Evolutionary conservation across 2,797 vertebrate species (phyloP), one percentile per base, ranked within the genome.

Genomic region (Tapirus indicus): DNA sequence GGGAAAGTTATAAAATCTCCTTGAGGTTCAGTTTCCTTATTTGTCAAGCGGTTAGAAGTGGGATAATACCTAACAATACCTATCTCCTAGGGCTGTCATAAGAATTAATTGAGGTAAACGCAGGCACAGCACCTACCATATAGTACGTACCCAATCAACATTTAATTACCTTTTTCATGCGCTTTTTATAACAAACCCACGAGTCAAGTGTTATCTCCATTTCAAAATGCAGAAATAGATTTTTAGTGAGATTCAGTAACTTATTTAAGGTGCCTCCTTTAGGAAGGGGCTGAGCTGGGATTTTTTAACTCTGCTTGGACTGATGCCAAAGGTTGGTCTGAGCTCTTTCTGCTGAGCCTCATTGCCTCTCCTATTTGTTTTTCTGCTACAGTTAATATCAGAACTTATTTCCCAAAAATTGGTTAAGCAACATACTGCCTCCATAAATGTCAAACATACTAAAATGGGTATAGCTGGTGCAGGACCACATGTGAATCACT

Each of bases 1-100:
- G 38, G 77, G 82, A 90, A 96, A 91, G 29, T 91, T 88, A 92
- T 69, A 88, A 72, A 64, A 69, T 94, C 62, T 87, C 32, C 88
- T 77, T 93, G 60, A 94, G 85, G 87, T 74, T 94, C 78, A 71
- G 47, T 79, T 90, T 87, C 49, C 82, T 95, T 92, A 78, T 47
- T 38, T 78, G 49, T 95, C 66, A 92, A 56, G 77, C 72, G 56
- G 68, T 77, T 66, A 72, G 18, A 93, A 60, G 71, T 78, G 64
- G 71, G 44, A 27, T 47, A 78, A 93, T 44, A 69, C 49, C 66
- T 74, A 92, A 95, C 62, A 95, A 72, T 17, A 88, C n/a, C 66
- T 69, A 41, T 80, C 41, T 68, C 35, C 18, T 16, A 49, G 32
- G 64, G 38, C 27, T 92, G 62, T 72, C 68, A 49, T 18, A 62